phyloP scores from a whole-genome alignment of 2,888 invertebrate species.

The Agrotis segetum region DNA sequence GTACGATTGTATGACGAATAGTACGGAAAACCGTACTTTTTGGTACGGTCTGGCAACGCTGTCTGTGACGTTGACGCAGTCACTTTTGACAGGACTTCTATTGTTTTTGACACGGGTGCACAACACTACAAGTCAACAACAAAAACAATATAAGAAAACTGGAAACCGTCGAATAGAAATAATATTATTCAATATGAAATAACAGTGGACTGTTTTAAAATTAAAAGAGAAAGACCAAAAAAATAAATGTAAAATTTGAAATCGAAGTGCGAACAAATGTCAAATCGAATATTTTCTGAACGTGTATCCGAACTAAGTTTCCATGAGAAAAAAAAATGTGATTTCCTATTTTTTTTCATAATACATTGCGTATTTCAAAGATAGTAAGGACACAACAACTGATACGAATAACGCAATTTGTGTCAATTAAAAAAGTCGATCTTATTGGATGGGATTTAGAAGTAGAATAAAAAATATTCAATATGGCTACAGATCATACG shows the following conservation, averaged over 20 bases:
- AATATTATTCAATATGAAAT: too few species aligned
- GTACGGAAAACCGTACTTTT: too few species aligned
- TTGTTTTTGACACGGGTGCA: conserved; percentile 12
- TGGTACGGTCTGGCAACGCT: too few species aligned
- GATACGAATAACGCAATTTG: conserved; percentile 57
- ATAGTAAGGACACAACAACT: conserved; percentile 10
- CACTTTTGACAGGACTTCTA: conserved; percentile 12
- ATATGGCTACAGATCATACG: conserved; percentile 88
- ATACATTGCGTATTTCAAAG: conserved; percentile 56
- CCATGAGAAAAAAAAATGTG: conserved; percentile 36
- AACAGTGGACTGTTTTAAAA: neutral
- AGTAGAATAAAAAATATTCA: conserved; percentile 78
- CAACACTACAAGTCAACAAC: too few species aligned
- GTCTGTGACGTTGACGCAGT: neutral
- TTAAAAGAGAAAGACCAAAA: neutral
- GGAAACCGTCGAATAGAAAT: neutral
- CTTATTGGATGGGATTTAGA: conserved; percentile 53
- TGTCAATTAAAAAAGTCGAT: conserved; percentile 40
- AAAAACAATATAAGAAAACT: too few species aligned
- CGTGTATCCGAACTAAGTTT: conserved; percentile 46
- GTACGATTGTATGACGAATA: too few species aligned
- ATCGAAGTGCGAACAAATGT: neutral
- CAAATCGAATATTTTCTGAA: conserved; percentile 9
- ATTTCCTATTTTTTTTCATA: conserved; percentile 36
- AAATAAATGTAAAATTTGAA: neutral